Evolutionary conservation across 92 coral and sea anemone species (phyloP).

Genomic region (Actinernus sp.): DNA sequence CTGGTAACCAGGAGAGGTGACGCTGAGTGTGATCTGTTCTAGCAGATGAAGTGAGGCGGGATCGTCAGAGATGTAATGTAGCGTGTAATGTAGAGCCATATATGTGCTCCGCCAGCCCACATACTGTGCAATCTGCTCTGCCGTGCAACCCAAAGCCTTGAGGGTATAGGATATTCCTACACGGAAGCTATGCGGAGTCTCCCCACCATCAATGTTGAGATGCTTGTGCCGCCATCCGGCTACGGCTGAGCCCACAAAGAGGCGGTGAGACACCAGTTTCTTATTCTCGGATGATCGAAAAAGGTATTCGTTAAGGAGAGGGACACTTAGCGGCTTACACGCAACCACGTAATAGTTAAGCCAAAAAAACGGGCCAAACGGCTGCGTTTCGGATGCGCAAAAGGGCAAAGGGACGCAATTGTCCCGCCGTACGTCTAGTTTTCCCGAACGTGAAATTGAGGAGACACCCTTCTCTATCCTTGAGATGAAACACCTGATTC

Average conservation of each 20-base stretch:
- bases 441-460: constrained; percentile 21
- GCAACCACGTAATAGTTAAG: constrained; percentile 21
- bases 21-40: neutral
- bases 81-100: neutral
- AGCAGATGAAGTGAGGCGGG: neutral
- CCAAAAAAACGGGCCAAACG: constrained; percentile 13
- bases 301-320: constrained; percentile 3
- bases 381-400: too few species aligned
- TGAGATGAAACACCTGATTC: constrained; percentile 8
- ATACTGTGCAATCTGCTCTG: constrained; percentile 7
- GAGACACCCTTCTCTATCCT: constrained; percentile 34
- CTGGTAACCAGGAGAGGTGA: neutral
- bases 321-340: constrained; percentile 16
- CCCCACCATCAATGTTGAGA: too few species aligned
- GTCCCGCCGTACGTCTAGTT: too few species aligned
- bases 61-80: neutral
- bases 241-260: constrained; percentile 22
- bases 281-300: constrained; percentile 9
- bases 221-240: too few species aligned
- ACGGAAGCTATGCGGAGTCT: constrained; percentile 5
- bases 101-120: constrained; percentile 7
- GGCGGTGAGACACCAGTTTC: constrained; percentile 1
- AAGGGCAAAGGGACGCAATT: too few species aligned
- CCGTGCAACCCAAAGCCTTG: neutral
- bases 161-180: neutral